Conservation (phyloP, 2,888 invertebrate genomes). For the Drosophila aldrichi region DNA sequence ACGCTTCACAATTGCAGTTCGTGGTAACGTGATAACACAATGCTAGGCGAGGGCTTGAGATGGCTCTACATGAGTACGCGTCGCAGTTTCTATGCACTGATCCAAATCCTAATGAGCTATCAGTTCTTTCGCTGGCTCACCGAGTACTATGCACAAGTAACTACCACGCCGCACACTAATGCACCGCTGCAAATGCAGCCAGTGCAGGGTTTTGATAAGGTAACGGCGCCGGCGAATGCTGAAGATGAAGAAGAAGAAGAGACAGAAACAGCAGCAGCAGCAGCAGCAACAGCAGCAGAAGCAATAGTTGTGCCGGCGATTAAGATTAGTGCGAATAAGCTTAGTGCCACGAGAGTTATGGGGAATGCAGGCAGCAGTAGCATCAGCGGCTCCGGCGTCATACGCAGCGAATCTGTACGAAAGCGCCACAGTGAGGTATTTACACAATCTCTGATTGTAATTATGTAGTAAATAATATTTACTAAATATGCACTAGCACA, state of each 20-base stretch:
- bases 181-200: constrained; percentile 17
- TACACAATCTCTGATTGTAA: constrained; percentile 62
- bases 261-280: not conserved
- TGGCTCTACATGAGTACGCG: constrained; percentile 57
- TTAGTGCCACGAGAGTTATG: constrained; percentile 61
- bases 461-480: constrained; percentile 44
- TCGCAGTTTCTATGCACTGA: constrained; percentile 43
- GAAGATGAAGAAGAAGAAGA: constrained; percentile 18
- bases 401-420: constrained; percentile 13
- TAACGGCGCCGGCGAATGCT: constrained; percentile 34
- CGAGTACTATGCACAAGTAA: constrained; percentile 60
- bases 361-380: constrained; percentile 67
- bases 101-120: constrained; percentile 66
- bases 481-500: not conserved
- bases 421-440: constrained; percentile 76
- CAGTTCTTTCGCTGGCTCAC: constrained; percentile 75
- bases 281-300: constrained; percentile 12
- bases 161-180: constrained; percentile 29
- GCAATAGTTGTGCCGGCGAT: constrained; percentile 32
- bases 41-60: constrained; percentile 64
- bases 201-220: constrained; percentile 35
- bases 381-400: constrained; percentile 29
- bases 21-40: constrained; percentile 25
- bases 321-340: constrained; percentile 45
- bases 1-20: constrained; percentile 37